Evolutionary conservation across 2,113 vertebrate genomes (phyloP).

Genomic region (Bubalus kerabau): DNA sequence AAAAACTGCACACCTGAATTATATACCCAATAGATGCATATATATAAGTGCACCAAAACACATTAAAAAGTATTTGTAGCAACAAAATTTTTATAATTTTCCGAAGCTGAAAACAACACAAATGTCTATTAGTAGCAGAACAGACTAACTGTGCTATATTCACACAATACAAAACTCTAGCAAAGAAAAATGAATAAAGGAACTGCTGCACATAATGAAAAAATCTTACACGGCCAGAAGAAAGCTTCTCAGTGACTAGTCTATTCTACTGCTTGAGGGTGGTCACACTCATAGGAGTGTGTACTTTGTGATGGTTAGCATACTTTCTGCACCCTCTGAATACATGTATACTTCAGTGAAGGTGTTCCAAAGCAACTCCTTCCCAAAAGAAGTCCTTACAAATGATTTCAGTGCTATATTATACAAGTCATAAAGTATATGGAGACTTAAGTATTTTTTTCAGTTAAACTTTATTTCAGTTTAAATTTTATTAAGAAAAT

Average conservation of each 20-base stretch:
- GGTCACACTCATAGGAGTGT: background rate
- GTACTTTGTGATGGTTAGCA: background rate
- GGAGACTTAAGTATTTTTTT: background rate
- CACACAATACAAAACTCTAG: background rate
- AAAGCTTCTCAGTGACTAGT: background rate
- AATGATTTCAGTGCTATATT: background rate
- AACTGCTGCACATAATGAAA: background rate
- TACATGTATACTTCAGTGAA: background rate
- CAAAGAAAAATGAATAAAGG: constrained; percentile 4
- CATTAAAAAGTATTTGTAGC: background rate
- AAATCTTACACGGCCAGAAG: background rate
- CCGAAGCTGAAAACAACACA: background rate
- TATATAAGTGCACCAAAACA: background rate
- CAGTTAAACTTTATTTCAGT: background rate
- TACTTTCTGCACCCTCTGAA: background rate
- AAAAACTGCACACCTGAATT: background rate
- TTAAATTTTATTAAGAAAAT: constrained; percentile 31
- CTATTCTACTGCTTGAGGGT: background rate
- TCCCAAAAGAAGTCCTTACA: background rate
- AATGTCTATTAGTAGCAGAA: background rate
- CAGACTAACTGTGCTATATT: background rate
- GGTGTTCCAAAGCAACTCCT: background rate
- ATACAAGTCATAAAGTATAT: background rate
- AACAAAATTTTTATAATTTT: background rate
- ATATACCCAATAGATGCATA: background rate